Evolutionary conservation across 2,797 vertebrate genomes (phyloP).

Genomic region (Enteromius viviparus): DNA sequence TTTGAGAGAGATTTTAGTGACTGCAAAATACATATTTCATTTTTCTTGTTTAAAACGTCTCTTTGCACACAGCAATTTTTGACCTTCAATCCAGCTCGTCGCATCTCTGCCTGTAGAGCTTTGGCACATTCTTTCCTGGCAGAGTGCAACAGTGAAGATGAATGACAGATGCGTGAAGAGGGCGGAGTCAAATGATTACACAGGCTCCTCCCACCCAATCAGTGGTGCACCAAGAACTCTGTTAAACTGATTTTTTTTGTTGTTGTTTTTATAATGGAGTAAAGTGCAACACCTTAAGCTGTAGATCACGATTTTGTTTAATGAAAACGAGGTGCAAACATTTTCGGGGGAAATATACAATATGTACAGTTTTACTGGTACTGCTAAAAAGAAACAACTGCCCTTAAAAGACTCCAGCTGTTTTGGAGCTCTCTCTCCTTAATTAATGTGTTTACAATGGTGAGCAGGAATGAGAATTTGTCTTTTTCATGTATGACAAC

Average conservation of each 20-base stretch:
- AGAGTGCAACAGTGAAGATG: conserved; percentile 27
- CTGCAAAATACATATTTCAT: background rate
- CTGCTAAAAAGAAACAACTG: conserved; percentile 12
- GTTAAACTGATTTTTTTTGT: conserved; percentile 1
- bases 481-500: background rate
- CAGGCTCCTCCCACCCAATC: background rate
- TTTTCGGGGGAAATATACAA: background rate
- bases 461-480: background rate
- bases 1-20: background rate
- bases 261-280: background rate
- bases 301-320: background rate
- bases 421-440: background rate
- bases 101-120: conserved; percentile 76
- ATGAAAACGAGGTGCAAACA: background rate
- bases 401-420: background rate
- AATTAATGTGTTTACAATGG: background rate
- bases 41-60: conserved; percentile 31
- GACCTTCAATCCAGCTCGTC: conserved; percentile 71
- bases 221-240: background rate
- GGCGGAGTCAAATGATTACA: background rate
- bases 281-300: conserved; percentile 2
- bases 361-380: background rate
- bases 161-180: conserved; percentile 7
- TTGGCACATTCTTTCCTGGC: conserved; percentile 75
- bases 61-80: conserved; percentile 72